Base-by-base conservation (phyloP, 2,113 vertebrate species). In the Hydrolagus affinis region DNA sequence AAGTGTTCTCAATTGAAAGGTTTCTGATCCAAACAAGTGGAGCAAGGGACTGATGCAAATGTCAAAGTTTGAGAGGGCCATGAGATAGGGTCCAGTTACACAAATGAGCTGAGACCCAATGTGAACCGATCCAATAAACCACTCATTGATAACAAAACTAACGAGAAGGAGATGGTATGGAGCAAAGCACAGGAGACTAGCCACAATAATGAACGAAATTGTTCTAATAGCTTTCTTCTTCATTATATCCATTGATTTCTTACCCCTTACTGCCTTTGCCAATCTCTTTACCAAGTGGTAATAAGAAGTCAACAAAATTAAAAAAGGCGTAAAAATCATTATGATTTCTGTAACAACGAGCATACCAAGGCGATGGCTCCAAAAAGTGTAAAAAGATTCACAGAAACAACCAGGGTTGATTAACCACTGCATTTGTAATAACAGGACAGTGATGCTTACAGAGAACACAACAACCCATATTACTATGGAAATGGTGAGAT, bases 391-490 rank as follows among this genome's bases (percentile, higher is more conserved):
- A 7, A 59, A 2, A 2, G 32, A 57, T 59, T 59, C 11, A 15
- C 14, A 0, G 1, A 4, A 32, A 76, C 4, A 3, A 0, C 3
- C 9, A 4, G 3, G 9, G 2, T 0, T 9, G 19, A 6, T 8
- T 3, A 21, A 76, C 56, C 9, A 10, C 0, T 8, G 2, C 17
- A n/a, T 3, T 11, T 59, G 19, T 4, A 2, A 11, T 0, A 76
- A 76, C 56, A 23, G n/a, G 32, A 3, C 8, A 1, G 12, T 19
- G 19, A 76, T 12, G 9, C 32, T 76, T 21, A 59, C 32, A 3
- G 21, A 3, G 2, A 59, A n/a, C 74, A 76, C 10, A 17, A 4
- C 11, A 2, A 76, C 19, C 74, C 74, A 76, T 11, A 14, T 59
- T n/a, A 19, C 44, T 11, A n/a, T 11, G 1, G 30, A 59, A 2